Conservation (phyloP, 92 coral and sea anemone genomes). For the Chrysogorgia sp. region DNA sequence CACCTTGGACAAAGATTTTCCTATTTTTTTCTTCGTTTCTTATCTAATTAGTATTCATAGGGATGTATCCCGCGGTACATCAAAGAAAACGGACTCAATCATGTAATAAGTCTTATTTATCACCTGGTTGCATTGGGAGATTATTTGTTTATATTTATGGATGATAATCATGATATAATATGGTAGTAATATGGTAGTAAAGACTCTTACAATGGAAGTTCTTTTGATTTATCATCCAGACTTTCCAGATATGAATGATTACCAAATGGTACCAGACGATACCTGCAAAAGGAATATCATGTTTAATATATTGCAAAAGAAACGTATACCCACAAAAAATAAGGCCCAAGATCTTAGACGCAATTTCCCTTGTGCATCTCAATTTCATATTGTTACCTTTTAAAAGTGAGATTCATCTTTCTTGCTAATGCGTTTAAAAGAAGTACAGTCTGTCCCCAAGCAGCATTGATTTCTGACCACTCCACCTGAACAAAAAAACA, state of each 20-base stretch:
- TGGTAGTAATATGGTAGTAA: too few species aligned
- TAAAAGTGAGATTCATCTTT: constrained; percentile 94
- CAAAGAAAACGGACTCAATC: too few species aligned
- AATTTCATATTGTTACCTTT: too few species aligned
- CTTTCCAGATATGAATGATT: constrained; percentile 95
- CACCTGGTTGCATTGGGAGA: too few species aligned
- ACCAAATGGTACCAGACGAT: constrained; percentile 98
- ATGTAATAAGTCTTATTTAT: too few species aligned
- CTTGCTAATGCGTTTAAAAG: constrained; percentile 90
- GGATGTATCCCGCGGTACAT: too few species aligned
- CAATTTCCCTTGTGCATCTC: neutral
- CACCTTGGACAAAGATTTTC: too few species aligned
- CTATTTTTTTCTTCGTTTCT: too few species aligned
- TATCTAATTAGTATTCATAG: too few species aligned
- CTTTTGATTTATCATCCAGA: constrained; percentile 90
- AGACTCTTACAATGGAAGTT: constrained; percentile 79
- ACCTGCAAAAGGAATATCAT: constrained; percentile 52
- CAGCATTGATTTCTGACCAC: constrained; percentile 99
- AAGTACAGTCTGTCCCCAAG: constrained; percentile 98
- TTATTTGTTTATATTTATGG: too few species aligned
- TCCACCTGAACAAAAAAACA: constrained; percentile 69
- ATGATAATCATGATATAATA: too few species aligned
- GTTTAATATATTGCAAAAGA: neutral
- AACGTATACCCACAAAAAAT: neutral
- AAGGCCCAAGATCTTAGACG: neutral